Evolutionary conservation across 1,140 invertebrate species (phyloP).

Genomic region (Drosophila ambigua): DNA sequence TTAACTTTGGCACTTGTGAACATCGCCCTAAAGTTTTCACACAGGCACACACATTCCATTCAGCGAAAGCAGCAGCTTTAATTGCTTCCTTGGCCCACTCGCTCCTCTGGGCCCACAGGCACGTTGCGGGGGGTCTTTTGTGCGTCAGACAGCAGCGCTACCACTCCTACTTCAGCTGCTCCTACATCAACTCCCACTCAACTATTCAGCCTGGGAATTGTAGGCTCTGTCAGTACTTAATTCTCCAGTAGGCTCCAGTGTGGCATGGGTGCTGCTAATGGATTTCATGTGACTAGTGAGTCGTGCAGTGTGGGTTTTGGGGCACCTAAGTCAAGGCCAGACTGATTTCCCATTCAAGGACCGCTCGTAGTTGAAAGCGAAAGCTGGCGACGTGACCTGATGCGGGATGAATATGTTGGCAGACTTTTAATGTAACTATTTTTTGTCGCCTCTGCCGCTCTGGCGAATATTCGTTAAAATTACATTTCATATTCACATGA

Average conservation of each 20-base stretch:
- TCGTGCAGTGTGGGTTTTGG: constrained; percentile 19
- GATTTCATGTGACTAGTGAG: constrained; percentile 53
- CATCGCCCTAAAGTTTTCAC: constrained; percentile 46
- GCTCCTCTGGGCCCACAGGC: constrained; percentile 19
- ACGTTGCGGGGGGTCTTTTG: constrained; percentile 18
- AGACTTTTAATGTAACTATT: constrained; percentile 25
- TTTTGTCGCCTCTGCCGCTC: neutral
- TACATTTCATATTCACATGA: neutral
- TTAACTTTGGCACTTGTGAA: constrained; percentile 57
- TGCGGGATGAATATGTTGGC: constrained; percentile 18
- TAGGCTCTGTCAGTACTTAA: constrained; percentile 37
- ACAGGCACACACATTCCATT: neutral
- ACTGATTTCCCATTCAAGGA: constrained; percentile 40
- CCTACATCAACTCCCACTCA: constrained; percentile 1
- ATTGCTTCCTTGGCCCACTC: constrained; percentile 14
- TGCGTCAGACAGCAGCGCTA: constrained; percentile 22
- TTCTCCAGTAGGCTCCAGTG: constrained; percentile 4
- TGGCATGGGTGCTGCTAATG: constrained; percentile 37
- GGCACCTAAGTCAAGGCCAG: constrained; percentile 37
- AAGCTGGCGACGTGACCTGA: constrained; percentile 34
- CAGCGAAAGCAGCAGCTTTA: constrained; percentile 20
- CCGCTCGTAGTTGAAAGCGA: constrained; percentile 4
- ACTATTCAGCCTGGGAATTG: constrained; percentile 39
- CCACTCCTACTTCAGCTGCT: neutral
- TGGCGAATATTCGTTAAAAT: neutral